These are phyloP conservation scores for Florisuga fusca DNA, from an alignment of 2,797 vertebrate species.

Conservation along the genomic window DNA sequence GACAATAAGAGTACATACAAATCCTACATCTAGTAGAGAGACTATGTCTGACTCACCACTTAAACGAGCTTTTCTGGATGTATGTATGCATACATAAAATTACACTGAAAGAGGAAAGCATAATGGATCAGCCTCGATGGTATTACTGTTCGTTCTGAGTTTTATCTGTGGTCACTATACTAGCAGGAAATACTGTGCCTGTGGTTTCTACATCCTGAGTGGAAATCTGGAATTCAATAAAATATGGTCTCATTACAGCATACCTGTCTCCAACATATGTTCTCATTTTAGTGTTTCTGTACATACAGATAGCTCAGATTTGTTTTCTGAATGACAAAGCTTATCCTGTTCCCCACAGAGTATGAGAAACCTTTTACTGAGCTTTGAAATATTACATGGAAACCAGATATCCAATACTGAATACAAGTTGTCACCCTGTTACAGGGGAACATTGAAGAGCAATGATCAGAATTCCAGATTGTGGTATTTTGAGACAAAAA, in stretches of 20 bases:
- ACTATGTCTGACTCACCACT: background rate
- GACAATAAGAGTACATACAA: constrained; percentile 20
- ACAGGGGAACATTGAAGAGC: background rate
- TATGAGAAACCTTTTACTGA: constrained; percentile 15
- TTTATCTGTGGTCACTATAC: constrained; percentile 67
- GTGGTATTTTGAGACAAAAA: background rate
- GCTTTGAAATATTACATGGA: constrained; percentile 17
- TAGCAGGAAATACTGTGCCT: constrained; percentile 69
- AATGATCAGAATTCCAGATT: background rate
- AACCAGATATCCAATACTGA: background rate
- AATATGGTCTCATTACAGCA: constrained; percentile 57
- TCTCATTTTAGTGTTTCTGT: constrained; percentile 52
- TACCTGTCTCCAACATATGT: constrained; percentile 60
- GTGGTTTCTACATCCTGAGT: constrained; percentile 71
- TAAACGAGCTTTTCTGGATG: background rate
- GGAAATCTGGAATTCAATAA: constrained; percentile 69
- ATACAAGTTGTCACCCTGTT: background rate
- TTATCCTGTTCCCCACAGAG: background rate
- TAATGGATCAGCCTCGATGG: background rate
- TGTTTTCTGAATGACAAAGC: background rate
- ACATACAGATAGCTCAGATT: constrained; percentile 9
- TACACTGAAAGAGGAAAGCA: background rate
- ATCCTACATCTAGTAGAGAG: background rate
- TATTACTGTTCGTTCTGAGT: constrained; percentile 55
- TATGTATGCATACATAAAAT: background rate